Percentiles rank a stretch among this genome's conserved stretches.
These are phyloP conservation scores for Pristis pectinata DNA, from an alignment of 2,797 vertebrate genomes.

Conservation along the genomic window DNA sequence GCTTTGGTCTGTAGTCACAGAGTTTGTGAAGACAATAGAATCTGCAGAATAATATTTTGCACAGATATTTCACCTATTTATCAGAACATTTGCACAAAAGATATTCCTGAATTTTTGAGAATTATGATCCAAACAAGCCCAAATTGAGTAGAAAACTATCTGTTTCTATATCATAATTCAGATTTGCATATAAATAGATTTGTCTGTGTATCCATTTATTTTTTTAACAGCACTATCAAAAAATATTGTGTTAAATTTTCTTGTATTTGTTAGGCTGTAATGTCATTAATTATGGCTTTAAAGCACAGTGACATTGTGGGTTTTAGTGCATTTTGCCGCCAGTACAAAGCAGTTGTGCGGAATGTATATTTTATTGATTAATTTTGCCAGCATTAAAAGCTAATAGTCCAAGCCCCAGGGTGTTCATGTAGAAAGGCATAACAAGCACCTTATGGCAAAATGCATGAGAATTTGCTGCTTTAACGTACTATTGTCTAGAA, in stretches of 20 bases:
- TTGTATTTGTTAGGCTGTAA: neutral
- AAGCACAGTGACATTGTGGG: neutral
- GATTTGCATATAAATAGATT: slow-evolving; percentile 14
- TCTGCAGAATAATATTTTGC: neutral
- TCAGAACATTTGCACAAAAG: neutral
- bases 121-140: neutral
- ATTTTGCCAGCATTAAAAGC: neutral
- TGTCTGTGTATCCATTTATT: slow-evolving; percentile 5
- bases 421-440: neutral
- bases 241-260: neutral
- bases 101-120: neutral
- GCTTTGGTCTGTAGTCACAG: neutral
- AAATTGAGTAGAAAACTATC: slow-evolving; percentile 16
- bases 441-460: neutral
- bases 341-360: neutral
- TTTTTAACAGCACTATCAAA: neutral
- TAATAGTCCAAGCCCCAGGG: neutral
- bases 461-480: neutral
- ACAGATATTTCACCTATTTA: neutral
- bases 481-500: neutral
- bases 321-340: neutral
- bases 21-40: neutral
- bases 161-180: neutral
- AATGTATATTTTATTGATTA: neutral
- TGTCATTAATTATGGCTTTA: neutral